phyloP scores from a whole-genome alignment of 2,888 invertebrate species.

The Caenorhabditis uteleia region DNA sequence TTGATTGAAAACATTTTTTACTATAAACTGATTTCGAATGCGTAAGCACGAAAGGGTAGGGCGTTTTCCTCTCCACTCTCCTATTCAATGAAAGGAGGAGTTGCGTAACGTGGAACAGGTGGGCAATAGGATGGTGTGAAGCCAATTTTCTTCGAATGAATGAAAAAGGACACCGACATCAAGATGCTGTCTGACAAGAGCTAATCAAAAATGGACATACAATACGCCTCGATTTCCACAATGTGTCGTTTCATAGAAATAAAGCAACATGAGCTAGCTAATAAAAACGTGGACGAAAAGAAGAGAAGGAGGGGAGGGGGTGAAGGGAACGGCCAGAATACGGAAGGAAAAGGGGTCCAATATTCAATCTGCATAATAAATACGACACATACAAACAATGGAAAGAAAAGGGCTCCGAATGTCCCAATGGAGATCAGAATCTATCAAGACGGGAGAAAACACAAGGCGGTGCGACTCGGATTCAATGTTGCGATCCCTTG shows the following conservation, averaged over 20 bases:
- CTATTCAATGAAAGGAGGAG: too few species aligned
- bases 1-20: too few species aligned
- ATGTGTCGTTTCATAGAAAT: slow-evolving; percentile 17
- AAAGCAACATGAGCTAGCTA: too few species aligned
- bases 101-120: too few species aligned
- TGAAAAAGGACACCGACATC: too few species aligned
- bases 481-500: too few species aligned
- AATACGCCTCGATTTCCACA: slow-evolving; percentile 21
- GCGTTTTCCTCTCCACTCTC: too few species aligned
- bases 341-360: slow-evolving; percentile 15
- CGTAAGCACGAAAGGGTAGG: too few species aligned
- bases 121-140: slow-evolving; percentile 6
- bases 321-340: slow-evolving; percentile 17
- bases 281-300: not conserved
- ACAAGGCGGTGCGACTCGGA: too few species aligned
- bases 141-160: slow-evolving; percentile 1
- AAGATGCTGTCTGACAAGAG: slow-evolving; percentile 11
- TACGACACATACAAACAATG: slow-evolving; percentile 10
- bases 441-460: too few species aligned
- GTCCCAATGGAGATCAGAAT: too few species aligned
- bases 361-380: slow-evolving; percentile 45
- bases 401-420: slow-evolving; percentile 1
- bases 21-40: too few species aligned
- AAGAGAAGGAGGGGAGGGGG: slow-evolving; percentile 2
- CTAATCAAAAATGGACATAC: slow-evolving; percentile 40